Conservation (phyloP, 2,888 invertebrate species). For the Philopedon plagiatum region DNA sequence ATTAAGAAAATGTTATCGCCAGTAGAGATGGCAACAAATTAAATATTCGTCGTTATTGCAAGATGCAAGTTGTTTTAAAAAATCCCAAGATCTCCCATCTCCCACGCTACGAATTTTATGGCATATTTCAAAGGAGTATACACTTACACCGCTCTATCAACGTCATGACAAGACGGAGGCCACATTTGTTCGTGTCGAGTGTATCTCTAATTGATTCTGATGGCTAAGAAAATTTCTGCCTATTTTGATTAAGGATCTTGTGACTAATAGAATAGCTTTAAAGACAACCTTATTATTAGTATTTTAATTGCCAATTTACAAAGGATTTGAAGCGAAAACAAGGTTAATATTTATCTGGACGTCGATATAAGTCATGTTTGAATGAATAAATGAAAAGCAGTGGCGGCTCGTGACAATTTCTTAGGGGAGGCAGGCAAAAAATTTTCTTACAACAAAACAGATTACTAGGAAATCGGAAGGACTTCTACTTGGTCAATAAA, state of each 20-base stretch:
- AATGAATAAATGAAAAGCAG: background rate
- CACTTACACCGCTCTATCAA: conserved; percentile 4
- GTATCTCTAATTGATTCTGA: conserved; percentile 13
- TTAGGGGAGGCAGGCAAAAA: no score
- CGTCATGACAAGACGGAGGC: conserved; percentile 18
- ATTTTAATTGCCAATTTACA: background rate
- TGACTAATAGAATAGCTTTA: background rate
- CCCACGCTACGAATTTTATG: background rate
- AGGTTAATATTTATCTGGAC: background rate
- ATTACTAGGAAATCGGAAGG: no score
- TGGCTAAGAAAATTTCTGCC: conserved; percentile 7
- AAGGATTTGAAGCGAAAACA: background rate
- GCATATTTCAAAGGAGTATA: background rate
- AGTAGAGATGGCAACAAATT: no score
- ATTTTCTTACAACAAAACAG: no score
- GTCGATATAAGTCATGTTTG: background rate
- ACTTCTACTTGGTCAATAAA: no score
- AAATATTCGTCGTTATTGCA: no score
- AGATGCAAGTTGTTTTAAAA: background rate
- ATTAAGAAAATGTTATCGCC: no score
- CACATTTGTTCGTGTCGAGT: conserved; percentile 6
- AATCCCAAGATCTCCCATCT: background rate
- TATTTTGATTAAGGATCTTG: conserved; percentile 11
- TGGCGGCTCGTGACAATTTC: no score
- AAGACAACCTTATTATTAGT: background rate